Conservation (phyloP, 2,113 vertebrate species). For the Pandion haliaetus region DNA sequence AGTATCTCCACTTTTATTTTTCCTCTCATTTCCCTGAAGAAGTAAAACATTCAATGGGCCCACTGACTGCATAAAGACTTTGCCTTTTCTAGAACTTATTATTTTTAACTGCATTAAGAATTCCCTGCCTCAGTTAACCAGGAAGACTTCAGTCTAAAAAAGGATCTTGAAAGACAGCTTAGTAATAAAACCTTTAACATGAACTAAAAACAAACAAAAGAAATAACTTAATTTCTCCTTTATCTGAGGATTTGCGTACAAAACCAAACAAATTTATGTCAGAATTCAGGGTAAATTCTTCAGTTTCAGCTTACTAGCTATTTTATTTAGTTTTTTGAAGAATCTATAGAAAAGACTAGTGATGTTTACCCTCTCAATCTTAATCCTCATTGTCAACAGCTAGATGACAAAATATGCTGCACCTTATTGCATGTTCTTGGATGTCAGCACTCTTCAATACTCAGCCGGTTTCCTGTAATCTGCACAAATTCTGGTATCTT, state of each 20-base stretch:
- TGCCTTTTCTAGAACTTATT: not conserved
- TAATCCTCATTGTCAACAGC: not conserved
- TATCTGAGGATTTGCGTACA: rapidly evolving
- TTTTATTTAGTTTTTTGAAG: not conserved
- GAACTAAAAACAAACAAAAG: not conserved
- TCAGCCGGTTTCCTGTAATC: not conserved
- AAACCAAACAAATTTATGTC: too few relatives aligned
- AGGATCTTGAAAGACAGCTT: not conserved
- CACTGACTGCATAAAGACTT: not conserved
- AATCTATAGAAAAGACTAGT: not conserved
- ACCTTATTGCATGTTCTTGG: not conserved
- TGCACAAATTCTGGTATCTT: not conserved
- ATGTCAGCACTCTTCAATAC: not conserved
- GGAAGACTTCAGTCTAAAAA: not conserved
- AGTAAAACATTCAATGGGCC: not conserved
- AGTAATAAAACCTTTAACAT: not conserved
- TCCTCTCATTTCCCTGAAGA: not conserved
- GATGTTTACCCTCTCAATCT: not conserved
- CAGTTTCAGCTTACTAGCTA: not conserved
- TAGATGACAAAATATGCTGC: not conserved
- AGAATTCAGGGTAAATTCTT: not conserved
- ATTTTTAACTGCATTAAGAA: not conserved
- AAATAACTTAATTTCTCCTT: not conserved
- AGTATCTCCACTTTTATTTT: not conserved
- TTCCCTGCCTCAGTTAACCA: not conserved